Conservation (phyloP, 2,113 vertebrate species). For the Sprattus sprattus region DNA sequence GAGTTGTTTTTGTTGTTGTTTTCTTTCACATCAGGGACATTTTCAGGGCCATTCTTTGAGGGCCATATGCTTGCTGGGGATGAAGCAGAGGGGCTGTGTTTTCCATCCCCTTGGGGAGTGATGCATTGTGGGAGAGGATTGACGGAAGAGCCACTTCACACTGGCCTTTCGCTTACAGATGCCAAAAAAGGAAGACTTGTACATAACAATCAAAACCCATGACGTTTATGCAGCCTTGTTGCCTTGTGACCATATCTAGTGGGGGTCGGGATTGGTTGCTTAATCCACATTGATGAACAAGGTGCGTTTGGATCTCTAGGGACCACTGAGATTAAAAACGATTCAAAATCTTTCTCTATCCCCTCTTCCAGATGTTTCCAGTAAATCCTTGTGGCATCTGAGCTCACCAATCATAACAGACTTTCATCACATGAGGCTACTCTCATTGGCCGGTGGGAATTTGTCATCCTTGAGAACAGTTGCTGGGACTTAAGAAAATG, state of each 20-base stretch:
- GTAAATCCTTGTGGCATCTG: not conserved
- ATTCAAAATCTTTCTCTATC: constrained; percentile 16
- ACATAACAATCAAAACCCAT: not conserved
- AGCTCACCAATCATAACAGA: constrained; percentile 15
- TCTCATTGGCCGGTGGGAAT: not conserved
- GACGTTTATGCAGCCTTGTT: not conserved
- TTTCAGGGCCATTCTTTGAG: not conserved
- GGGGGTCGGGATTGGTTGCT: not conserved
- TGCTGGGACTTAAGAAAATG: constrained; percentile 25
- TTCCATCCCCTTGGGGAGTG: not conserved
- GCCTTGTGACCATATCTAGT: not conserved
- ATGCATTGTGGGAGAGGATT: too few species aligned
- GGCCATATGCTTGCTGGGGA: not conserved
- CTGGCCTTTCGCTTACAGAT: not conserved
- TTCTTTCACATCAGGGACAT: not conserved
- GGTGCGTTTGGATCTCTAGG: not conserved
- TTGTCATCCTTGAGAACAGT: not conserved
- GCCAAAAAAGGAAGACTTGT: not conserved
- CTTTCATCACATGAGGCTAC: not conserved
- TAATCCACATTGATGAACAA: constrained; percentile 24
- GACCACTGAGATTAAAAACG: not conserved
- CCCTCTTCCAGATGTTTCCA: constrained; percentile 41
- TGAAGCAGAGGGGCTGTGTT: not conserved
- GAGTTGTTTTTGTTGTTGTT: not conserved
- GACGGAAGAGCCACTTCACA: not conserved